phyloP scores from a whole-genome alignment of 2,888 invertebrate species.

The Imbricaverruca yamaguchii region DNA sequence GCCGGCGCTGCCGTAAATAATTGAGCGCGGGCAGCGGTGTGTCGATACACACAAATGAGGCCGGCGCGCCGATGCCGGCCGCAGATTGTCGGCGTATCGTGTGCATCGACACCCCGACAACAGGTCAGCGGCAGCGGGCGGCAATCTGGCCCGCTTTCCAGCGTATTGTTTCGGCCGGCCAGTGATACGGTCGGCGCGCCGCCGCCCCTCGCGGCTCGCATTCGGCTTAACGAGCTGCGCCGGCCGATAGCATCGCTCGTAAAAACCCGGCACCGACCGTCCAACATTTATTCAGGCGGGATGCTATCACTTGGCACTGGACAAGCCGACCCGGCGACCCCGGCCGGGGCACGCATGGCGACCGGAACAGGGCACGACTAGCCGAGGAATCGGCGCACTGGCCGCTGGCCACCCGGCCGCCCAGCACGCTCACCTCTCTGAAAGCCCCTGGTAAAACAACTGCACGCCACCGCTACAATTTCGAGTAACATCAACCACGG shows the following conservation, averaged over 20 bases:
- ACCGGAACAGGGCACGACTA: background rate
- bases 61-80: background rate
- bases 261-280: background rate
- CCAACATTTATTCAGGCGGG: too few species aligned
- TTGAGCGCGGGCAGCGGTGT: background rate
- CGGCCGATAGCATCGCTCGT: background rate
- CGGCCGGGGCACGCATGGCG: too few species aligned
- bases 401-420: background rate
- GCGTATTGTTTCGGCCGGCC: background rate
- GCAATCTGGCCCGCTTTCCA: background rate
- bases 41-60: conserved; percentile 8
- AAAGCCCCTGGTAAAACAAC: too few species aligned
- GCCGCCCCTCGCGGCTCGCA: background rate
- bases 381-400: background rate
- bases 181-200: background rate
- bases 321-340: too few species aligned
- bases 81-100: background rate
- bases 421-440: background rate
- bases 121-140: background rate
- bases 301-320: too few species aligned
- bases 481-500: too few species aligned
- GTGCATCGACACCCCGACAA: background rate
- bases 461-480: too few species aligned
- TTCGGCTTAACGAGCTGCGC: background rate
- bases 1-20: conserved; percentile 2